Evolutionary conservation across 2,888 invertebrate species (phyloP), one percentile per base, ranked within the genome.

Genomic region (Eledona agricola): DNA sequence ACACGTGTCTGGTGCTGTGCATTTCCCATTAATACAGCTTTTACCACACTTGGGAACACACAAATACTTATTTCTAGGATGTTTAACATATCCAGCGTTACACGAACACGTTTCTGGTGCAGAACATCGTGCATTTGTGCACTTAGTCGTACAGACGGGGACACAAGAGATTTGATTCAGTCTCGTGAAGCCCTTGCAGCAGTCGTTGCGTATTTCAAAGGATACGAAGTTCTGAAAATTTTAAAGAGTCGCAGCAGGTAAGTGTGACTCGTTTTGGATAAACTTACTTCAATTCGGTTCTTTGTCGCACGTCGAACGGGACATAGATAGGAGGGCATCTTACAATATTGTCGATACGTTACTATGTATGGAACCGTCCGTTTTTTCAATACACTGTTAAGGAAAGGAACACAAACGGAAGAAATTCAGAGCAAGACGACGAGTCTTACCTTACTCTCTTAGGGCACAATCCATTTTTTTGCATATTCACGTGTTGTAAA

Each of bases 11-110:
- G 54, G 81, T 0, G 76, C 77, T 0, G 76, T 64, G 58, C 83
- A 83, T 1, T 57, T 62, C 1, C 80, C 80, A 63, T 84, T 81
- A 3, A 29, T 5, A 29, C 67, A 67, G 13, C 38, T n/a, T 19
- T 49, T 34, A 7, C 38, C 50, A 29, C 67, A 66, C 4, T 5
- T n/a, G 1, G 17, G 22, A 32, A 54, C 25, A 34, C 60, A 60
- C 7, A 19, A 15, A 9, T 59, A 60, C 2, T 40, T 9, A 2
- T 37, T 43, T 3, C 50, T 12, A 9, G 28, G 22, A 26, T 32
- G 23, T 11, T 23, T 15, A 17, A 26, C 31, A 42, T 70, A 74
- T 3, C 72, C 72, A 0, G 46, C 7, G 16, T 66, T 26, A 54
- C 75, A 76, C 78, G 74, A 58, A 53, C 60, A 60, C 5, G 37